Percentiles rank a stretch among this genome's conserved stretches.
These are phyloP conservation scores for Macquaria ambigua DNA, from an alignment of 2,113 vertebrate genomes.

Conservation along the genomic window DNA sequence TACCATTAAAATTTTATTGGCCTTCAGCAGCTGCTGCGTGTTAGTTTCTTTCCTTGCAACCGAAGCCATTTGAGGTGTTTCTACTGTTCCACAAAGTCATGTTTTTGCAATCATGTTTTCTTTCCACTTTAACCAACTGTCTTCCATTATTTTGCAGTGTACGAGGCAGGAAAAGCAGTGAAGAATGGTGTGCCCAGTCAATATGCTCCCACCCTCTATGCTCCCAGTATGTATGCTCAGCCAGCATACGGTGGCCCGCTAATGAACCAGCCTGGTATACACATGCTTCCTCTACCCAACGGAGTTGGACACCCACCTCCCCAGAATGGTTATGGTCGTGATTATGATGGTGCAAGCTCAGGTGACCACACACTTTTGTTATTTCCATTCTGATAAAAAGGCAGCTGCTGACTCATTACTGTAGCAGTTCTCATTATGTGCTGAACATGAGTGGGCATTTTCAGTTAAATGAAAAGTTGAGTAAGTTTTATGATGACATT, in stretches of 20 bases:
- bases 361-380: slow-evolving; percentile 65
- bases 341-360: slow-evolving; percentile 89
- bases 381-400: neutral
- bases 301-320: slow-evolving; percentile 23
- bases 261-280: slow-evolving; percentile 70
- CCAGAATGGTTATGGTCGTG: slow-evolving; percentile 84
- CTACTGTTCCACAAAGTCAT: neutral
- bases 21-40: neutral
- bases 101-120: neutral
- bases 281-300: slow-evolving; percentile 85
- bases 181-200: slow-evolving; percentile 86
- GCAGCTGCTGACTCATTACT: neutral
- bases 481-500: too few species aligned
- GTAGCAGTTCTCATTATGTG: neutral
- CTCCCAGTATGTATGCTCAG: slow-evolving; percentile 87
- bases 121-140: neutral
- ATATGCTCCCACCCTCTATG: slow-evolving; percentile 84
- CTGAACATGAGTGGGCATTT: too few species aligned
- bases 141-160: slow-evolving; percentile 81
- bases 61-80: neutral
- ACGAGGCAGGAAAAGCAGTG: slow-evolving; percentile 92
- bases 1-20: too few species aligned
- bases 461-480: too few species aligned
- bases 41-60: neutral
- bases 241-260: slow-evolving; percentile 73